Conservation (phyloP, 2,888 invertebrate species). For the Diachrysia chrysitis region DNA sequence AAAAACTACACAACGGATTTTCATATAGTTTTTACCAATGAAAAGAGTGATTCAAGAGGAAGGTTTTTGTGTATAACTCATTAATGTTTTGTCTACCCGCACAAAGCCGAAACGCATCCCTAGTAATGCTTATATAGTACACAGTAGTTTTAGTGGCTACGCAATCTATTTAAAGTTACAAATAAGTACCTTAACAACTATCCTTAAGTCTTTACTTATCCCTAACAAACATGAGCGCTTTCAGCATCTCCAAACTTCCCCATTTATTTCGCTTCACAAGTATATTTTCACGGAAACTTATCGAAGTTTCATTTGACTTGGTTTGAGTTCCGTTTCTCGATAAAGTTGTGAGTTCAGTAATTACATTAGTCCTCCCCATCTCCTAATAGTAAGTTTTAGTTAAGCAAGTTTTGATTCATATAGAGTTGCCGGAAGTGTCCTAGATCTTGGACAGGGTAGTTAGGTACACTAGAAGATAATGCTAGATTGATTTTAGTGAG, state of each 20-base stretch:
- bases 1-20: too few relatives aligned
- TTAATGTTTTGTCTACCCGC: too few relatives aligned
- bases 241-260: background rate
- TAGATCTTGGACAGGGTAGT: background rate
- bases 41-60: too few relatives aligned
- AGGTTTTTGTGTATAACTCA: too few relatives aligned
- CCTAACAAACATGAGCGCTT: background rate
- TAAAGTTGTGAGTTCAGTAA: slow-evolving; percentile 6
- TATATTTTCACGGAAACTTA: background rate
- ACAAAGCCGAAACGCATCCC: too few relatives aligned
- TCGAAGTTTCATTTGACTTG: background rate
- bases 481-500: too few relatives aligned
- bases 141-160: too few relatives aligned
- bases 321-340: background rate
- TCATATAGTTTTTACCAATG: too few relatives aligned
- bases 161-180: slow-evolving; percentile 1
- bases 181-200: background rate
- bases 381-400: background rate
- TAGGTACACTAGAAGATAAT: too few relatives aligned
- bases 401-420: background rate
- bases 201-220: background rate
- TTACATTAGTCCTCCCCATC: background rate
- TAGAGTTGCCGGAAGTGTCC: background rate
- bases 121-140: too few relatives aligned
- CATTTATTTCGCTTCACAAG: slow-evolving; percentile 3